Percentiles rank a stretch among this genome's conserved stretches.
These are phyloP conservation scores for Lacerta viridis DNA, from an alignment of 2,797 vertebrate genomes.

Conservation along the genomic window DNA sequence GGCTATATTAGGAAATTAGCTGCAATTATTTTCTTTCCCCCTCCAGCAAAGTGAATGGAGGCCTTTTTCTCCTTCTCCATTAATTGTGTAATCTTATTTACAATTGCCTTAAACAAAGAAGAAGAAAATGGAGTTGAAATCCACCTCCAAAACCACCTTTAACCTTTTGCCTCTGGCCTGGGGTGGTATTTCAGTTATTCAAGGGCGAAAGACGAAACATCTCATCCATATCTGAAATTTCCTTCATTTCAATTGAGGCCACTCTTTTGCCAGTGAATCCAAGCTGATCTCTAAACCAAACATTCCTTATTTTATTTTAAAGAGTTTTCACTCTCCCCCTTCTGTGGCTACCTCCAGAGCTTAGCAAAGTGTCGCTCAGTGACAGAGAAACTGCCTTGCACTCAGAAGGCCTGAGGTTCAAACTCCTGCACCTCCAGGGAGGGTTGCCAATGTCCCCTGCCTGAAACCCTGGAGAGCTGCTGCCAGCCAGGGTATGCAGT, in stretches of 20 bases:
- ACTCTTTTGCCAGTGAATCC: not conserved
- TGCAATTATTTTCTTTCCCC: not conserved
- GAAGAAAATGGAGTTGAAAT: rapidly evolving
- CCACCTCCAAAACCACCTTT: too few relatives aligned
- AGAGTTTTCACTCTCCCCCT: too few relatives aligned
- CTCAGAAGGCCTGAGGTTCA: too few relatives aligned
- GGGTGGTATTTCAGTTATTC: rapidly evolving
- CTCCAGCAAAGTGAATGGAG: rapidly evolving
- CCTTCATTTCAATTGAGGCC: not conserved
- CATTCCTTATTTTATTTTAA: too few relatives aligned
- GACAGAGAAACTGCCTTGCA: too few relatives aligned
- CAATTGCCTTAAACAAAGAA: constrained; percentile 9
- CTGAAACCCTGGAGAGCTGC: too few relatives aligned
- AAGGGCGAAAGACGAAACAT: not conserved
- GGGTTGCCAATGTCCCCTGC: too few relatives aligned
- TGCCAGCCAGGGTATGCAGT: too few relatives aligned
- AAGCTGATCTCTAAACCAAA: constrained; percentile 24
- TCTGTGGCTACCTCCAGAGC: too few relatives aligned
- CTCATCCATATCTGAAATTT: rapidly evolving
- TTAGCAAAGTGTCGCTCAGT: too few relatives aligned
- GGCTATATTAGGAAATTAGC: not conserved
- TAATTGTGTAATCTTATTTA: constrained; percentile 43
- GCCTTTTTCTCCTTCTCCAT: constrained; percentile 22
- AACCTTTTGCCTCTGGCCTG: not conserved
- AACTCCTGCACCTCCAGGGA: too few relatives aligned